Conservation (phyloP, 2,113 vertebrate genomes). For the Melanotaenia duboulayi region DNA sequence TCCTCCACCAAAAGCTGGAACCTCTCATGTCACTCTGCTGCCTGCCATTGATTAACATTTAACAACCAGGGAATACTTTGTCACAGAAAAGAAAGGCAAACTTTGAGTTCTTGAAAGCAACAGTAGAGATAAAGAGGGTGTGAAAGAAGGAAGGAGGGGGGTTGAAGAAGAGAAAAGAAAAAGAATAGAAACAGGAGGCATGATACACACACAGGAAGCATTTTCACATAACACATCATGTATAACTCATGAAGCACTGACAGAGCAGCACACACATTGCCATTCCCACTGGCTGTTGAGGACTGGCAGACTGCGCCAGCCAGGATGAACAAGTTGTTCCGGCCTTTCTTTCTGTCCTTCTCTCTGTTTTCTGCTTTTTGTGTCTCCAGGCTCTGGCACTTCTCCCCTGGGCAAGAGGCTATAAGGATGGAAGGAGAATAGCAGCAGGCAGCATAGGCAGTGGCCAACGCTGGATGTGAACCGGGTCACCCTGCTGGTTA, state of each 20-base stretch:
- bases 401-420: conserved; percentile 40
- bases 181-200: conserved; percentile 38
- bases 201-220: conserved; percentile 76
- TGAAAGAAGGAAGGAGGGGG: conserved; percentile 36
- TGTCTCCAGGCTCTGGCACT: conserved; percentile 41
- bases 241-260: conserved; percentile 83
- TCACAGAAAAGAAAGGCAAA: conserved; percentile 72
- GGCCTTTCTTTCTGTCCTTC: conserved; percentile 49
- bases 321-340: conserved; percentile 76
- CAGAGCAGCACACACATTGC: conserved; percentile 71
- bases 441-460: conserved; percentile 23
- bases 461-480: conserved; percentile 23
- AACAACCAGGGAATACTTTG: conserved; percentile 79
- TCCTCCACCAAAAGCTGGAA: conserved; percentile 45
- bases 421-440: conserved; percentile 33
- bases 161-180: conserved; percentile 27
- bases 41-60: conserved; percentile 77
- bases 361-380: conserved; percentile 26
- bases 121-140: conserved; percentile 37
- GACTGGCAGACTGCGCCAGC: conserved; percentile 68
- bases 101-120: conserved; percentile 74
- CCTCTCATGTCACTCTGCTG: conserved; percentile 48
- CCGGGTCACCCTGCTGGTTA: conserved; percentile 45
- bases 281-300: conserved; percentile 79
- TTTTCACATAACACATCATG: conserved; percentile 80